Conservation (phyloP, 2,113 vertebrate genomes). For the Holacanthus passer region DNA sequence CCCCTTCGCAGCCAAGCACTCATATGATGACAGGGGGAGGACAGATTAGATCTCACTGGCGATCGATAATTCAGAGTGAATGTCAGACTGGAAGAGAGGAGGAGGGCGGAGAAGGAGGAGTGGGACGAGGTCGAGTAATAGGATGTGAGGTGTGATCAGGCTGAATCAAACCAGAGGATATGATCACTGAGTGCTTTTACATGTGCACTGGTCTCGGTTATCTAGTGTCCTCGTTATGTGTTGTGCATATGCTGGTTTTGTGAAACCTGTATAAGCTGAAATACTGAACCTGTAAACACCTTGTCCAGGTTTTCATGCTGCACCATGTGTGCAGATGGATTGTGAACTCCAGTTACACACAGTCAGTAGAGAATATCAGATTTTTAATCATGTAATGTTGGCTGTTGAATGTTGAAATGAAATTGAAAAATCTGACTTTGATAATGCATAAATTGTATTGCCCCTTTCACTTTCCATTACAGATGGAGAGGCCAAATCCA, state of each 20-base stretch:
- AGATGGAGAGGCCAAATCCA: neutral
- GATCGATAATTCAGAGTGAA: slow-evolving; percentile 67
- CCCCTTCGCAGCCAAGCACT: slow-evolving; percentile 45
- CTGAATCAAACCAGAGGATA: slow-evolving; percentile 22
- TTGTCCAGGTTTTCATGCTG: neutral
- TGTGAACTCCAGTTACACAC: neutral
- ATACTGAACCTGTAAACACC: neutral
- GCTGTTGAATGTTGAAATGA: neutral
- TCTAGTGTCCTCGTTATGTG: neutral
- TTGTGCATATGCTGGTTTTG: neutral
- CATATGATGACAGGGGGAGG: slow-evolving; percentile 45
- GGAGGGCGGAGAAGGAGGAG: slow-evolving; percentile 15
- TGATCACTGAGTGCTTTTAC: neutral
- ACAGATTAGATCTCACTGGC: slow-evolving; percentile 70
- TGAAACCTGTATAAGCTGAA: neutral
- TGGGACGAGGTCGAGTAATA: slow-evolving; percentile 34
- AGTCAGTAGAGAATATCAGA: neutral
- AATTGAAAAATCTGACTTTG: slow-evolving; percentile 9
- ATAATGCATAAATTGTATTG: neutral
- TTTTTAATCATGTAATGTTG: neutral
- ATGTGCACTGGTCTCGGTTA: neutral
- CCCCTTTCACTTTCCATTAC: neutral
- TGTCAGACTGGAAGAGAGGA: slow-evolving; percentile 44
- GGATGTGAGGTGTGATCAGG: slow-evolving; percentile 41
- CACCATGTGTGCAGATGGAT: neutral